A percentile compares a stretch with the other conserved stretches of the same genome.
Conservation (phyloP, 37 sponge, comb jelly and placozoan genomes). For the Halichondria panicea region DNA sequence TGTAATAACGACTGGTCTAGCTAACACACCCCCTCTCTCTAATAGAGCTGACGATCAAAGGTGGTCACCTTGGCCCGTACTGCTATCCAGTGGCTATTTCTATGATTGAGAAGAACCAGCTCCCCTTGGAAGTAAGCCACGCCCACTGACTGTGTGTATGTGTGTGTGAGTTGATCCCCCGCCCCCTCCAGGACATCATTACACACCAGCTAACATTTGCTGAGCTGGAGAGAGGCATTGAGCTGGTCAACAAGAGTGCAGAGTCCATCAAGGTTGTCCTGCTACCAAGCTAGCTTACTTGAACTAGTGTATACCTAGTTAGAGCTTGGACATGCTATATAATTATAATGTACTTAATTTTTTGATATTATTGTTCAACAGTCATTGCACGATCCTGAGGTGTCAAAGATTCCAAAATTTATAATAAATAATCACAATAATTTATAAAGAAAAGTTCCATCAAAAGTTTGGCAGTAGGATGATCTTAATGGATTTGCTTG, state of each 20-base stretch:
- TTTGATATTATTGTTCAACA: too few relatives aligned
- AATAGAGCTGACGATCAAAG: conserved; percentile 64
- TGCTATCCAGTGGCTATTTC: conserved; percentile 68
- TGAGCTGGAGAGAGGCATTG: conserved; percentile 66
- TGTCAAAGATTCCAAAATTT: too few relatives aligned
- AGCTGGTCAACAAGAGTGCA: conserved; percentile 65
- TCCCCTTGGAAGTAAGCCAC: conserved; percentile 59
- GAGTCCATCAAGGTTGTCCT: conserved; percentile 78
- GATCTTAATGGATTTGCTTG: too few relatives aligned
- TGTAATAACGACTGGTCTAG: neutral
- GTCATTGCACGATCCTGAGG: too few relatives aligned
- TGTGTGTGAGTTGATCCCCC: neutral
- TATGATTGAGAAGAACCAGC: conserved; percentile 65
- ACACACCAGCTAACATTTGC: conserved; percentile 52
- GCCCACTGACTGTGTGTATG: neutral
- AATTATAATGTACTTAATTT: too few relatives aligned
- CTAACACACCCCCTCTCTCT: neutral
- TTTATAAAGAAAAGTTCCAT: too few relatives aligned
- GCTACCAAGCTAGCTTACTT: too few relatives aligned
- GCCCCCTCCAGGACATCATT: conserved; percentile 56
- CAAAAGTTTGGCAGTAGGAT: too few relatives aligned
- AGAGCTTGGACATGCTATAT: too few relatives aligned
- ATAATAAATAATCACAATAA: too few relatives aligned
- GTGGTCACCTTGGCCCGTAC: conserved; percentile 63
- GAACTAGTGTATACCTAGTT: too few relatives aligned